Percentiles rank a stretch among this genome's conserved stretches.
Conservation (phyloP, 2,797 vertebrate genomes). For the Channallabes apus region DNA sequence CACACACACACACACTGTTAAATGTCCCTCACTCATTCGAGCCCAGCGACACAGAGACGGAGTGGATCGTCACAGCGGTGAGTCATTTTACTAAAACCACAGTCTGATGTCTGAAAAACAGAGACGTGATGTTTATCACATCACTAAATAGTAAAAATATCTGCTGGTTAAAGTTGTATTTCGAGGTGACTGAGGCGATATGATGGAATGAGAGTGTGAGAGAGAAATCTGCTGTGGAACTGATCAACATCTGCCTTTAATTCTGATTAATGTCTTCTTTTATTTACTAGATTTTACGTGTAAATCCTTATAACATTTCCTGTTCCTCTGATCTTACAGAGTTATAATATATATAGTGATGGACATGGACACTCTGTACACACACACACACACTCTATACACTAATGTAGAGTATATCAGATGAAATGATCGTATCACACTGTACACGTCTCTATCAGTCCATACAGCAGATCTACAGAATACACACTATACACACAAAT, state of each 20-base stretch:
- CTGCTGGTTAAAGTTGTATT: not conserved
- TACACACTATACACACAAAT: not conserved
- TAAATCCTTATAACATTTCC: not conserved
- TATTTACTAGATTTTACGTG: not conserved
- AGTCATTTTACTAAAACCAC: not conserved
- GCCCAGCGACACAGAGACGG: not conserved
- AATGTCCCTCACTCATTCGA: too few relatives aligned
- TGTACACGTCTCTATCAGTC: not conserved
- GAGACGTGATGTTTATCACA: not conserved
- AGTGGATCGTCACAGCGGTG: not conserved
- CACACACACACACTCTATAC: not conserved
- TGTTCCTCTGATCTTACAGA: not conserved
- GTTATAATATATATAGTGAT: not conserved
- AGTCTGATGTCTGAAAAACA: not conserved
- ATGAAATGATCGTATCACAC: not conserved
- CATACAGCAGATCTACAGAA: not conserved
- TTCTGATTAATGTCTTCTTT: not conserved
- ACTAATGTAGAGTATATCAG: not conserved
- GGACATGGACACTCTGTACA: not conserved
- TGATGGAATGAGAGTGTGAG: not conserved
- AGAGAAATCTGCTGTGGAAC: not conserved
- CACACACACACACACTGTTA: not conserved
- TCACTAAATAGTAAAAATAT: not conserved
- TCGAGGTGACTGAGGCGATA: not conserved
- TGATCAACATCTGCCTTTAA: not conserved